These are phyloP conservation scores for Steromphala cineraria DNA, from an alignment of 2,888 invertebrate species.

Conservation along the genomic window DNA sequence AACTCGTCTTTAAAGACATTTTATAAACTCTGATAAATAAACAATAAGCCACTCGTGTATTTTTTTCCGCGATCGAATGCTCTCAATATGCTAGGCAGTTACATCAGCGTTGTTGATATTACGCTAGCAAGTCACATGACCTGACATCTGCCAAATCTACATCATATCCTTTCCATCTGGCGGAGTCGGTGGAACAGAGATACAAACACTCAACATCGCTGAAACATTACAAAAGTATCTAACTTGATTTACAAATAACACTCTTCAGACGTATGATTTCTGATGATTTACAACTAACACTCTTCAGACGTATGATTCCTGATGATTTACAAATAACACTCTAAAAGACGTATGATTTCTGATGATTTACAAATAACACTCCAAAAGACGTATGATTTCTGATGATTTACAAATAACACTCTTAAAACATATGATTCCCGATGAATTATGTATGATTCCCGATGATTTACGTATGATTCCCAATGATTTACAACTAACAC, in stretches of 20 bases:
- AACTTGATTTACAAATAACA: background rate
- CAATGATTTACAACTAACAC: too few species aligned
- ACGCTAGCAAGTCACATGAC: background rate
- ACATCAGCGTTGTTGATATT: background rate
- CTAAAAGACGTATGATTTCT: too few species aligned
- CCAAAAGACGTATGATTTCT: too few species aligned
- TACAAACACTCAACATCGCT: constrained; percentile 5
- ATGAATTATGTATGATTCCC: too few species aligned
- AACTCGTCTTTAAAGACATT: too few species aligned
- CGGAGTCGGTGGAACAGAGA: background rate
- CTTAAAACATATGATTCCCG: too few species aligned
- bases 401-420: too few species aligned
- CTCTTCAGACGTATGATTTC: background rate
- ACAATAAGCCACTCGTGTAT: background rate
- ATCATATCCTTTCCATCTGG: background rate
- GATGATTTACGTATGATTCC: too few species aligned
- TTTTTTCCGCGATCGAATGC: background rate
- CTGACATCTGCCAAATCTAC: constrained; percentile 8
- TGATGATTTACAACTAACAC: too few species aligned
- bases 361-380: too few species aligned
- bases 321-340: too few species aligned
- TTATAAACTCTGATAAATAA: background rate
- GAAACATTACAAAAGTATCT: constrained; percentile 16
- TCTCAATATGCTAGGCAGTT: background rate
- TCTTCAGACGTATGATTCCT: too few species aligned